Percentiles rank a stretch among this genome's conserved stretches.
Evolutionary conservation across 2,113 vertebrate genomes (phyloP).

Genomic region (Odocoileus virginianus): DNA sequence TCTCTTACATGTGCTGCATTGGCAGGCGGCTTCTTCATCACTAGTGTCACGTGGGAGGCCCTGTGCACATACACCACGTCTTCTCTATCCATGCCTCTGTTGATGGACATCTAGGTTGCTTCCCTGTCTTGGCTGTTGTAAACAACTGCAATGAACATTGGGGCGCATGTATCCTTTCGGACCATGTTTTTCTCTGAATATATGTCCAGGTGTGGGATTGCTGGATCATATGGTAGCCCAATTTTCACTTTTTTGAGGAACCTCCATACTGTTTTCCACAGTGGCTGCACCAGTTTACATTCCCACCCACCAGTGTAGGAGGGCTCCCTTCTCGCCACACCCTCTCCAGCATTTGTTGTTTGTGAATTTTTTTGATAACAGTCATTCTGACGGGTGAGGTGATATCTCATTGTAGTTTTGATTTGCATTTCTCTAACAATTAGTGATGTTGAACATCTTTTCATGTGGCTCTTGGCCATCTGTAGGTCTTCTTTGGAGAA

Average conservation of each 20-base stretch:
- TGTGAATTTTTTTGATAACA: not conserved
- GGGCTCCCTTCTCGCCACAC: not conserved
- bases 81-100: not conserved
- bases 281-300: not conserved
- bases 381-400: not conserved
- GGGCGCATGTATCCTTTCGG: not conserved
- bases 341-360: not conserved
- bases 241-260: not conserved
- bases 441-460: not conserved
- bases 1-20: not conserved
- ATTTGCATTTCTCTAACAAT: not conserved
- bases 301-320: not conserved
- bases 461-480: not conserved
- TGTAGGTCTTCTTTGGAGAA: not conserved
- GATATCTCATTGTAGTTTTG: not conserved
- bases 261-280: not conserved
- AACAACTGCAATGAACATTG: not conserved
- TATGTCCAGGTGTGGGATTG: not conserved
- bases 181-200: not conserved
- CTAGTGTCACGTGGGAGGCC: not conserved
- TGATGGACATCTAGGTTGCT: not conserved
- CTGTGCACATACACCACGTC: accelerated
- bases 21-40: not conserved
- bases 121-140: not conserved
- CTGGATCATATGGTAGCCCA: not conserved